A percentile compares a stretch with the other conserved stretches of the same genome.
phyloP scores from a whole-genome alignment of 1,140 invertebrate species.

The Dinoponera quadriceps region DNA sequence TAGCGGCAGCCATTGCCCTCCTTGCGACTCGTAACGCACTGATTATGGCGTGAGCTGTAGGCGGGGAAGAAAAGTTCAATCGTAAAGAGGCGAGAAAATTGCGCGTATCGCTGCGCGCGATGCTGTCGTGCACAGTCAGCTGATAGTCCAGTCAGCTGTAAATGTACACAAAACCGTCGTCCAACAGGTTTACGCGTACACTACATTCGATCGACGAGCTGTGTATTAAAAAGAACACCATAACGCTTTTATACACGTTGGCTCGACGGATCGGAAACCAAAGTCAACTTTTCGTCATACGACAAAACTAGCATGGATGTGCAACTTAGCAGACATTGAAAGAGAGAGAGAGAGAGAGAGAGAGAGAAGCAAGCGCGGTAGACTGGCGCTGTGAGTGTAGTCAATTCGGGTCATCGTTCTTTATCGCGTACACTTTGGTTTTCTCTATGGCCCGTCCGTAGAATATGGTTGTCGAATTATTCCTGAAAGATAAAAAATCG shows the following conservation, averaged over 20 bases:
- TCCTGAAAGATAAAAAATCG: background rate
- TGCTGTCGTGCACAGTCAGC: conserved; percentile 67
- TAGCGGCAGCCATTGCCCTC: conserved; percentile 65
- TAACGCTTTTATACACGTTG: background rate
- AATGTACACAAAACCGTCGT: conserved; percentile 74
- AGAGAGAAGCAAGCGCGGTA: conserved; percentile 38
- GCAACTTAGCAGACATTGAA: conserved; percentile 67
- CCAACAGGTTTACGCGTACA: conserved; percentile 77
- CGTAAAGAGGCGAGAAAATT: conserved; percentile 23
- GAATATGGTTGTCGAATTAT: background rate
- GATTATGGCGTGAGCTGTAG: conserved; percentile 29
- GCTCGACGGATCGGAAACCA: background rate
- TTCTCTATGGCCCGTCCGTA: conserved; percentile 42
- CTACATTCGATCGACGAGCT: conserved; percentile 31
- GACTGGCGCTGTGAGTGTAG: conserved; percentile 66
- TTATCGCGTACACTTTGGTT: conserved; percentile 65
- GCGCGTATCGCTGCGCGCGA: conserved; percentile 61
- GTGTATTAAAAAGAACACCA: no score
- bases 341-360: no score
- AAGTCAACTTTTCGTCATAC: no score
- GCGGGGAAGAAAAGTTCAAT: conserved; percentile 16
- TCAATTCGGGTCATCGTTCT: conserved; percentile 78
- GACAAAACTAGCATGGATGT: background rate
- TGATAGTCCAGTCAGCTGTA: conserved; percentile 75
- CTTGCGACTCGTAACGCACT: conserved; percentile 15